phyloP scores from a whole-genome alignment of 2,888 invertebrate species.

The Cerastis leucographa region DNA sequence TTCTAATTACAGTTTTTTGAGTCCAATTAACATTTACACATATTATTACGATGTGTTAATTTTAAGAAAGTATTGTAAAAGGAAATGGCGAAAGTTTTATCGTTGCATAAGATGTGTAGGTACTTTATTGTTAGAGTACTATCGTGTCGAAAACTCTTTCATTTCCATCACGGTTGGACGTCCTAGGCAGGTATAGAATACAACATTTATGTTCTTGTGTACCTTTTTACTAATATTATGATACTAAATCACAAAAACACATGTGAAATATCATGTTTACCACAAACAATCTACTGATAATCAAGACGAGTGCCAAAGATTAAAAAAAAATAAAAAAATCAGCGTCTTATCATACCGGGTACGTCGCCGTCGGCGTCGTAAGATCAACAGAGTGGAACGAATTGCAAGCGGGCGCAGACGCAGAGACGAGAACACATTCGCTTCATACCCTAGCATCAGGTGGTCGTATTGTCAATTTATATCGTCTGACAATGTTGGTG shows the following conservation, averaged over 20 bases:
- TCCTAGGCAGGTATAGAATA: neutral
- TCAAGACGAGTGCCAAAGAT: neutral
- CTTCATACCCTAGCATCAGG: constrained; percentile 20
- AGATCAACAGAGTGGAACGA: constrained; percentile 23
- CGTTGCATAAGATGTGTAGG: constrained; percentile 22
- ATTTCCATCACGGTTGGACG: neutral
- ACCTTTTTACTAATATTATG: neutral
- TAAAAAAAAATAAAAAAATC: constrained; percentile 18
- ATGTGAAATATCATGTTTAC: neutral
- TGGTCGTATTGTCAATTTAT: constrained; percentile 23
- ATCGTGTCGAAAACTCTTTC: neutral
- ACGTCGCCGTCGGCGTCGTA: too few species aligned
- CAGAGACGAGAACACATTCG: constrained; percentile 19
- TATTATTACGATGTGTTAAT: constrained; percentile 47
- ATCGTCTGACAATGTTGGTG: constrained; percentile 18
- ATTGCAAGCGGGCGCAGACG: constrained; percentile 1
- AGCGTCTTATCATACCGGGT: constrained; percentile 17
- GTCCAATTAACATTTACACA: constrained; percentile 61
- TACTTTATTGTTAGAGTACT: constrained; percentile 6
- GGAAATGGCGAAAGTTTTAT: constrained; percentile 42
- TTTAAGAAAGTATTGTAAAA: constrained; percentile 61
- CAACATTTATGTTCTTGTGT: neutral
- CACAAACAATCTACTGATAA: constrained; percentile 1
- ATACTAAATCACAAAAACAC: neutral
- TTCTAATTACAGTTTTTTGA: constrained; percentile 60